These are phyloP conservation scores for Pithys albifrons DNA, from an alignment of 2,113 vertebrate species.

Conservation along the genomic window DNA sequence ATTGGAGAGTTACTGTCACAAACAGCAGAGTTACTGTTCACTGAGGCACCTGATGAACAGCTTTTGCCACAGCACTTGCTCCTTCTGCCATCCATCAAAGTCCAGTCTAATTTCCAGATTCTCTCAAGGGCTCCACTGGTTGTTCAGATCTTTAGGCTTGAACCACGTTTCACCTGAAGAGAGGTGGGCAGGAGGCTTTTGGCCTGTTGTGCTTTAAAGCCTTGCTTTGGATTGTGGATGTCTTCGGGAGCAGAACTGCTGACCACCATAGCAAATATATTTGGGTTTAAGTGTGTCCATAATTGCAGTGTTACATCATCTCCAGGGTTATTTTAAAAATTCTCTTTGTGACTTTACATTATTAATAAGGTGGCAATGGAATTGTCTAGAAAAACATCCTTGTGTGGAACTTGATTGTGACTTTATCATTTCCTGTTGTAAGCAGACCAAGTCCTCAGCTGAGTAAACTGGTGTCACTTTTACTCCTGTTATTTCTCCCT, in stretches of 20 bases:
- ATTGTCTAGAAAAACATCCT: not conserved
- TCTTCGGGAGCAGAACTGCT: not conserved
- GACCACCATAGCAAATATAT: not conserved
- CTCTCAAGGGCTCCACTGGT: not conserved
- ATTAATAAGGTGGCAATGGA: slow-evolving; percentile 47
- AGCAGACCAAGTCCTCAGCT: not conserved
- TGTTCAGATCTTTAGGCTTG: not conserved
- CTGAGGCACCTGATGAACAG: not conserved
- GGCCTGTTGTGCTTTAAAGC: not conserved
- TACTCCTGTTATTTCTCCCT: not conserved
- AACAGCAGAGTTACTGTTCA: not conserved
- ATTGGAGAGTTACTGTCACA: not conserved
- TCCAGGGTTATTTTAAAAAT: slow-evolving; percentile 25
- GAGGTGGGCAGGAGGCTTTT: not conserved
- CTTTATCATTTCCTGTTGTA: not conserved
- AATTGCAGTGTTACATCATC: not conserved
- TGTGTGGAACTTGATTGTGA: not conserved
- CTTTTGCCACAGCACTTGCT: not conserved
- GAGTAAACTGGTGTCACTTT: not conserved
- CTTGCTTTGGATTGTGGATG: not conserved
- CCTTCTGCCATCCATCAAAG: not conserved
- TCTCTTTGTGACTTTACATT: slow-evolving; percentile 41
- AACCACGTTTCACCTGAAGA: not conserved
- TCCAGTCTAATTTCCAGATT: not conserved
- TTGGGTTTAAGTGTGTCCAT: not conserved